A percentile compares a stretch with the other conserved stretches of the same genome.
Conservation (phyloP, 2,888 invertebrate genomes). For the Apamea monoglypha region DNA sequence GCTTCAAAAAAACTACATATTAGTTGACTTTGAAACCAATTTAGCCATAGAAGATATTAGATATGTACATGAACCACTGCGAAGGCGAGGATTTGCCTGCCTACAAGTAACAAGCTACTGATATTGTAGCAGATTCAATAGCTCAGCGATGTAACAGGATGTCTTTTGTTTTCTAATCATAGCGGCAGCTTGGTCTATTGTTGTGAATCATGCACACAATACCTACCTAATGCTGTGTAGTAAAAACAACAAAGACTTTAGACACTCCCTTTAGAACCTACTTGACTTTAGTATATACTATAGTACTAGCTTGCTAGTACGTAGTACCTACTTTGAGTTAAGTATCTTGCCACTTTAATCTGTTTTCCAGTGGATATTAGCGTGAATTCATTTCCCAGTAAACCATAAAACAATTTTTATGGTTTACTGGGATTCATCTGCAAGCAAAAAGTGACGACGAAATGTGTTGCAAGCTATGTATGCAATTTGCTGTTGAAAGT, state of each 20-base stretch:
- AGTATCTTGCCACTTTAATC: background rate
- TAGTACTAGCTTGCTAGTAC: too few species aligned
- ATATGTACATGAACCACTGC: background rate
- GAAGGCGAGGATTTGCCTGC: background rate
- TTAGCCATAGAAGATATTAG: background rate
- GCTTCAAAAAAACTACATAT: background rate
- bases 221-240: background rate
- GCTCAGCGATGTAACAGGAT: constrained; percentile 45
- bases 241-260: constrained; percentile 18
- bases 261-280: background rate
- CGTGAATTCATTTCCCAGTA: background rate
- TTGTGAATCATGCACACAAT: constrained; percentile 13
- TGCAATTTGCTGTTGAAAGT: constrained; percentile 1
- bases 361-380: background rate
- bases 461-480: constrained; percentile 9
- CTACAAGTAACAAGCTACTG: background rate
- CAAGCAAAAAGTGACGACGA: background rate
- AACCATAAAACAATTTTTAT: too few species aligned
- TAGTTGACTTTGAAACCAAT: background rate
- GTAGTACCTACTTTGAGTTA: background rate
- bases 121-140: constrained; percentile 15
- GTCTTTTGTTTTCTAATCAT: constrained; percentile 47
- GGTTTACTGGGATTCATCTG: background rate
- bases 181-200: constrained; percentile 33
- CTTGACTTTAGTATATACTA: background rate